Evolutionary conservation across 2,888 invertebrate genomes (phyloP), one percentile per base, ranked within the genome.

Genomic region (Acanthosoma haemorrhoidale): DNA sequence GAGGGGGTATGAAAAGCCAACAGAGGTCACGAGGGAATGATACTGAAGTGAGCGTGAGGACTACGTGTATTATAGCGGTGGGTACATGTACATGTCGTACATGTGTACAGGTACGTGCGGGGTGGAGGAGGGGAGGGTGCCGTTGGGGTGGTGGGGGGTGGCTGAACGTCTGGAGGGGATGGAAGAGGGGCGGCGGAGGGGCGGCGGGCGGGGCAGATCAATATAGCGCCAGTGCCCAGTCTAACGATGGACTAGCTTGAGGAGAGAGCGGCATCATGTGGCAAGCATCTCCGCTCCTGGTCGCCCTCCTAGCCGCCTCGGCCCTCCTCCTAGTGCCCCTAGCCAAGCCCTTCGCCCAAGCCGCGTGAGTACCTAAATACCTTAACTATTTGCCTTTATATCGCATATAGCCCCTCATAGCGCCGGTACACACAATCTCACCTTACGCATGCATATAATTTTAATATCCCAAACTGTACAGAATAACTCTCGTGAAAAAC

Each of bases 111-210:
- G 18, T 16, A 9, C 5, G n/a, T 21, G 21, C 2, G 61, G 63
- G 15, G 63, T 8, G 36, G 25, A 18, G 61, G 6, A 18, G 32
- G 18, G n/a, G 5, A 18, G 21, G 32, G 25, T 5, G 36, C 41
- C 16, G 5, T n/a, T 9, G 5, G 67, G 31, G 6, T 4, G 71
- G 57, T 73, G 51, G 69, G 70, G 51, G 11, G 32, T 16, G 16
- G 18, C 41, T 15, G 41, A 41, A 41, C 8, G 13, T 16, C n/a
- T n/a, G 74, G 72, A 71, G 73, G 69, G 76, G 71, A 73, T 69
- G 73, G 74, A 70, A 75, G 75, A 74, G 74, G 76, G 36, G 34
- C 21, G 66, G 69, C 63, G 67, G 69, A 70, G 61, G 21, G 72
- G 29, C 43, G 43, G 41, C 18, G 51, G 57, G 61, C 69, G 36